These are phyloP conservation scores for Cassiopea xamachana DNA, from an alignment of 30 jellyfish, hydroid and myxozoan species.

Conservation along the genomic window DNA sequence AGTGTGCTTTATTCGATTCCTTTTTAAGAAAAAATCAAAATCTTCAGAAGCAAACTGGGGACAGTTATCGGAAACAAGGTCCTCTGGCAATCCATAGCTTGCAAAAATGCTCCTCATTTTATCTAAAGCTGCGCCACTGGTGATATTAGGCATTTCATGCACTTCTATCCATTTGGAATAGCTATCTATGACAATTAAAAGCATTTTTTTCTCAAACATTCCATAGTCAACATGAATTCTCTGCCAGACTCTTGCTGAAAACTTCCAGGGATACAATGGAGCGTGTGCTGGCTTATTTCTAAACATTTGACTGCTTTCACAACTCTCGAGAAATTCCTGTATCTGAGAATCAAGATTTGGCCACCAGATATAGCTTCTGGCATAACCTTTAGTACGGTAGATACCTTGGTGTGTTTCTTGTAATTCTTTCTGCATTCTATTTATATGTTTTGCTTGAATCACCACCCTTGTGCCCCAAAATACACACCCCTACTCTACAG, in stretches of 20 bases:
- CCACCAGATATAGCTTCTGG: slow-evolving; percentile 43
- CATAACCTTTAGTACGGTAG: slow-evolving; percentile 32
- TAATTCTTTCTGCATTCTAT: slow-evolving; percentile 22
- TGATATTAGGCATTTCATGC: slow-evolving; percentile 39
- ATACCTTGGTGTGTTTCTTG: slow-evolving; percentile 59
- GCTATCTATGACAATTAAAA: slow-evolving; percentile 10
- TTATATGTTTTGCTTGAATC: slow-evolving; percentile 27
- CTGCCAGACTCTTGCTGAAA: slow-evolving; percentile 37
- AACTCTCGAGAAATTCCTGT: slow-evolving; percentile 22
- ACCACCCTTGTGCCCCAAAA: slow-evolving; percentile 63
- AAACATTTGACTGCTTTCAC: slow-evolving; percentile 34
- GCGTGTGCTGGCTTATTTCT: slow-evolving; percentile 29
- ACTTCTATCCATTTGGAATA: slow-evolving; percentile 60
- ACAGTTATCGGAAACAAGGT: slow-evolving; percentile 50
- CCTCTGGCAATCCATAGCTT: slow-evolving; percentile 60
- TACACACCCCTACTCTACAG: neutral
- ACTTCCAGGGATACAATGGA: slow-evolving; percentile 12
- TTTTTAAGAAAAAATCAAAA: slow-evolving; percentile 18
- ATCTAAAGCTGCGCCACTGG: slow-evolving; percentile 57
- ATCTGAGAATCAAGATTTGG: slow-evolving; percentile 5
- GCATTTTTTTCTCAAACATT: neutral
- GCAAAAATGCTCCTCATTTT: slow-evolving; percentile 46
- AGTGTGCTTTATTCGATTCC: slow-evolving; percentile 10
- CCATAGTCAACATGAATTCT: slow-evolving; percentile 55
- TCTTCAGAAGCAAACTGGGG: slow-evolving; percentile 39